phyloP scores from a whole-genome alignment of 2,888 invertebrate genomes.

The Parochlus steinenii region DNA sequence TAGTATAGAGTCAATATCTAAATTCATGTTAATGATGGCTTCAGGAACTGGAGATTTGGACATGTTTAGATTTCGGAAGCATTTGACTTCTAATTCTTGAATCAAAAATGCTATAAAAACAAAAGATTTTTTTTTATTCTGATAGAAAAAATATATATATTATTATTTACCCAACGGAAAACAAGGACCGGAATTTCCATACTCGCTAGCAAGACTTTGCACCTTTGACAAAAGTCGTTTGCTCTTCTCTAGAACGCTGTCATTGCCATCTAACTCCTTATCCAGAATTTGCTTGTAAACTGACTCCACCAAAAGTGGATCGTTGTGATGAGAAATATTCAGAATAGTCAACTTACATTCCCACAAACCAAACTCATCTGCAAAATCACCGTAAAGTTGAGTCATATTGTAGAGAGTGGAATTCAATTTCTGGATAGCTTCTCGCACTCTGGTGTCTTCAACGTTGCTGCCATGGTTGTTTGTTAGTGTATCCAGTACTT shows the following conservation, averaged over 20 bases:
- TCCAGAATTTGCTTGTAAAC: constrained; percentile 79
- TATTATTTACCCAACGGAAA: constrained; percentile 61
- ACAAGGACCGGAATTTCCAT: constrained; percentile 66
- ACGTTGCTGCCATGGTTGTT: constrained; percentile 28
- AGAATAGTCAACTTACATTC: constrained; percentile 91
- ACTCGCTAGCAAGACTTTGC: constrained; percentile 56
- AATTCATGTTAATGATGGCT: constrained; percentile 56
- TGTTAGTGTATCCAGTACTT: constrained; percentile 46
- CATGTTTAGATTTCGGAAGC: constrained; percentile 53
- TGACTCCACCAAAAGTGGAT: constrained; percentile 70
- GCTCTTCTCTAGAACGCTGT: constrained; percentile 38
- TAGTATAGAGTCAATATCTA: constrained; percentile 58
- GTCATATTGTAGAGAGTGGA: constrained; percentile 73
- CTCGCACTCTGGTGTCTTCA: constrained; percentile 40
- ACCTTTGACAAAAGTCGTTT: constrained; percentile 59
- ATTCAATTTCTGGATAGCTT: constrained; percentile 57
- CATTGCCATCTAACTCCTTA: constrained; percentile 37
- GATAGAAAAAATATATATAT: constrained; percentile 2
- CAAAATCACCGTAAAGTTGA: constrained; percentile 82
- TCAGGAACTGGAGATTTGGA: constrained; percentile 60
- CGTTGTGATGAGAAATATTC: constrained; percentile 85
- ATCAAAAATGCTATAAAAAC: constrained; percentile 52
- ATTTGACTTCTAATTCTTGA: constrained; percentile 58
- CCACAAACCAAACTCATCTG: constrained; percentile 76
- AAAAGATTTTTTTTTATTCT: constrained; percentile 12